phyloP scores from a whole-genome alignment of 2,113 vertebrate species.

The Callithrix jacchus region DNA sequence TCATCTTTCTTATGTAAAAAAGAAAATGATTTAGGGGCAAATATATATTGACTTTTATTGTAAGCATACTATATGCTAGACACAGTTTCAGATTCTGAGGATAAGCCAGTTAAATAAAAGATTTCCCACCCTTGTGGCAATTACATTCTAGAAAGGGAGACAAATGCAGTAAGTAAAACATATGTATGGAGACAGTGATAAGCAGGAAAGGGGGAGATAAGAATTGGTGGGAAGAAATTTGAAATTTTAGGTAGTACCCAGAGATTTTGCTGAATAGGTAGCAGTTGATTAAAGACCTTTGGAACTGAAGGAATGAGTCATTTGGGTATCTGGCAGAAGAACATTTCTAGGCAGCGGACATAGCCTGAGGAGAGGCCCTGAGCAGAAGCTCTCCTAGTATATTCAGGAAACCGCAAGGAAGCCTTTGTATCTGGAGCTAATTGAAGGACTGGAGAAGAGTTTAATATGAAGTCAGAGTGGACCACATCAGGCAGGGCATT shows the following conservation, averaged over 20 bases:
- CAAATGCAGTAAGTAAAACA: neutral
- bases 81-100: neutral
- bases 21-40: neutral
- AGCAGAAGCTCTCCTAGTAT: neutral
- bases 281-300: neutral
- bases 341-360: neutral
- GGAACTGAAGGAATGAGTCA: neutral
- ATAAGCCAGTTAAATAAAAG: slow-evolving; percentile 22
- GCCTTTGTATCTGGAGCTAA: neutral
- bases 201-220: neutral
- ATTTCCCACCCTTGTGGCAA: neutral
- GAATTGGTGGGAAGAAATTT: neutral
- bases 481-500: too few species aligned
- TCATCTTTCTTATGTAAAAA: neutral
- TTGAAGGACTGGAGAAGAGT: neutral
- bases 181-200: neutral
- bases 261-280: neutral
- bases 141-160: neutral
- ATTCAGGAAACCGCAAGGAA: neutral
- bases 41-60: neutral
- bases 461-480: neutral
- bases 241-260: neutral
- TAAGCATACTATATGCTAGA: neutral
- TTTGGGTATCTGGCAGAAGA: neutral
- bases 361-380: neutral